Conservation (phyloP, 2,113 vertebrate genomes). For the Ochotona princeps region DNA sequence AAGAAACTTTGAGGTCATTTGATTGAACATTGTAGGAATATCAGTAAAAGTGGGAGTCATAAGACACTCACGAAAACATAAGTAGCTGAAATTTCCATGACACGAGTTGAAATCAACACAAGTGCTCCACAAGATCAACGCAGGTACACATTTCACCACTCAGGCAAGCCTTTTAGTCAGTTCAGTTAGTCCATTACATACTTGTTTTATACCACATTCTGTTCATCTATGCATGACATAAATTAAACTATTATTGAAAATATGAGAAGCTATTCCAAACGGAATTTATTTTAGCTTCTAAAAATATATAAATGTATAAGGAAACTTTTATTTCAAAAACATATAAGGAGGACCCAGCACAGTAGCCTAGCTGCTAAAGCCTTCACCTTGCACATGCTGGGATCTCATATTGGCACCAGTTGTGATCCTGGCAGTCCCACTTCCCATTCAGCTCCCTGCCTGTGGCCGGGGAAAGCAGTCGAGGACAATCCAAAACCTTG, state of each 20-base stretch:
- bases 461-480: too few relatives aligned
- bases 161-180: background rate
- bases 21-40: background rate
- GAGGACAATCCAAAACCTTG: too few relatives aligned
- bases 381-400: too few relatives aligned
- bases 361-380: too few relatives aligned
- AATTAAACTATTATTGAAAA: background rate
- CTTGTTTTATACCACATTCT: background rate
- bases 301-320: background rate
- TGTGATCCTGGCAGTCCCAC: too few relatives aligned
- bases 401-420: too few relatives aligned
- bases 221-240: background rate
- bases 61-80: background rate
- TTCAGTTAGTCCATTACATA: background rate
- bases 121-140: background rate
- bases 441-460: too few relatives aligned
- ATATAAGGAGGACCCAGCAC: too few relatives aligned
- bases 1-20: background rate
- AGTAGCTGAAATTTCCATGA: background rate
- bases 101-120: background rate
- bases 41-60: background rate
- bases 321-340: constrained; percentile 34
- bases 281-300: constrained; percentile 37
- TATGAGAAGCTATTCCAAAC: background rate
- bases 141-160: background rate